Percentiles rank a stretch among this genome's conserved stretches.
Conservation (phyloP, 2,888 invertebrate genomes). For the Cheilosia vulpina region DNA sequence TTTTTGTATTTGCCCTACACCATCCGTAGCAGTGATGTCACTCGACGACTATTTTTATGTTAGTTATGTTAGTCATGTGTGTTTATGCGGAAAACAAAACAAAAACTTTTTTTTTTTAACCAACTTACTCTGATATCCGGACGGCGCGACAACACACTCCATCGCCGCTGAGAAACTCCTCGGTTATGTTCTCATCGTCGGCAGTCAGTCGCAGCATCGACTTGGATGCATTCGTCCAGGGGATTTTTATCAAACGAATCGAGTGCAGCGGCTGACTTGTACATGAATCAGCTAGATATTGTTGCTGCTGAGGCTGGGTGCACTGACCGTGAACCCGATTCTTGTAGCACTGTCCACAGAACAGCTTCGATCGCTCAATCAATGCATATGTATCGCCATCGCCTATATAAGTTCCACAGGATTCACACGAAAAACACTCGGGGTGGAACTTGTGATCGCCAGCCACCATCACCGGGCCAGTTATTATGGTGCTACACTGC, state of each 20-base stretch:
- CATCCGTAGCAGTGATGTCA: slow-evolving; percentile 30
- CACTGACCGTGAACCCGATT: slow-evolving; percentile 84
- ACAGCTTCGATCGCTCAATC: slow-evolving; percentile 94
- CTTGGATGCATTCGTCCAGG: slow-evolving; percentile 85
- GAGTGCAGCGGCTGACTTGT: slow-evolving; percentile 88
- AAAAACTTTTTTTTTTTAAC: slow-evolving; percentile 7
- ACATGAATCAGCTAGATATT: slow-evolving; percentile 57
- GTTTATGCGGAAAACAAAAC: slow-evolving; percentile 50
- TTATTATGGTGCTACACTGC: slow-evolving; percentile 87
- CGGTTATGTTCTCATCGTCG: slow-evolving; percentile 79
- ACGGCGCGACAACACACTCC: slow-evolving; percentile 86
- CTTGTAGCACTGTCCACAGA: slow-evolving; percentile 92
- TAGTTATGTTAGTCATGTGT: slow-evolving; percentile 60
- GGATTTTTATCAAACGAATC: slow-evolving; percentile 92
- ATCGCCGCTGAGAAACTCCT: slow-evolving; percentile 76
- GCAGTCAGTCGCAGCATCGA: slow-evolving; percentile 86
- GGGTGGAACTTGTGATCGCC: slow-evolving; percentile 98
- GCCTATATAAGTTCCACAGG: slow-evolving; percentile 93
- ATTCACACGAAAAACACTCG: slow-evolving; percentile 95
- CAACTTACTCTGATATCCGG: slow-evolving; percentile 88
- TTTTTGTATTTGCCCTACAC: slow-evolving; percentile 23
- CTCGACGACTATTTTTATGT: slow-evolving; percentile 19
- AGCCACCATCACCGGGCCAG: slow-evolving; percentile 97
- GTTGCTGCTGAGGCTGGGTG: slow-evolving; percentile 57
- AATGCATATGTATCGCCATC: slow-evolving; percentile 96